These are phyloP conservation scores for Bembecia ichneumoniformis DNA, from an alignment of 2,888 invertebrate species.

Conservation along the genomic window DNA sequence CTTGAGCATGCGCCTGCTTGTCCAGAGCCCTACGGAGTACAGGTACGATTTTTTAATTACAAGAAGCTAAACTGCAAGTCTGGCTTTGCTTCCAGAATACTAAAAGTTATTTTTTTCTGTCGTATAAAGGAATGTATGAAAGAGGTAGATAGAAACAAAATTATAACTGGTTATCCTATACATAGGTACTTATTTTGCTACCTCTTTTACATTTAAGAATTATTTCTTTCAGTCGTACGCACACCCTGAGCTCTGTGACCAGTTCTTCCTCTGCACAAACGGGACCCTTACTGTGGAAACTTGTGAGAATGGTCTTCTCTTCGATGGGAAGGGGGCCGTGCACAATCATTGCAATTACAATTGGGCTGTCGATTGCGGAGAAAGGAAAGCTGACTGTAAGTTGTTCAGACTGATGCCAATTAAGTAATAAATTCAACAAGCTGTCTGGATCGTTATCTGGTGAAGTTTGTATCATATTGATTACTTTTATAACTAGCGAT, in stretches of 20 bases:
- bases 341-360: constrained; percentile 95
- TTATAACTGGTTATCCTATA: too few relatives aligned
- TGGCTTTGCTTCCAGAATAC: too few relatives aligned
- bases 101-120: constrained; percentile 47
- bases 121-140: too few relatives aligned
- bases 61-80: too few relatives aligned
- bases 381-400: constrained; percentile 85
- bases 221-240: constrained; percentile 77
- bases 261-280: constrained; percentile 93
- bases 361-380: constrained; percentile 92
- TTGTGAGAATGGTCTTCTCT: constrained; percentile 92
- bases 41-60: constrained; percentile 36
- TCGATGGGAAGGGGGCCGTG: constrained; percentile 90
- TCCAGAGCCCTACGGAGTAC: constrained; percentile 85
- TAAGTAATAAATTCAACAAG: neutral
- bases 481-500: neutral
- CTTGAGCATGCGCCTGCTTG: constrained; percentile 80
- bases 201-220: too few relatives aligned
- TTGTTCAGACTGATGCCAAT: constrained; percentile 11
- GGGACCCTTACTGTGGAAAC: constrained; percentile 91
- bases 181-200: too few relatives aligned
- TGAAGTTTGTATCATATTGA: neutral
- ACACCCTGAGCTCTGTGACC: constrained; percentile 89
- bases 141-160: too few relatives aligned
- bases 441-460: constrained; percentile 2